These are phyloP conservation scores for Lanius collurio DNA, from an alignment of 2,113 vertebrate species.

Conservation along the genomic window DNA sequence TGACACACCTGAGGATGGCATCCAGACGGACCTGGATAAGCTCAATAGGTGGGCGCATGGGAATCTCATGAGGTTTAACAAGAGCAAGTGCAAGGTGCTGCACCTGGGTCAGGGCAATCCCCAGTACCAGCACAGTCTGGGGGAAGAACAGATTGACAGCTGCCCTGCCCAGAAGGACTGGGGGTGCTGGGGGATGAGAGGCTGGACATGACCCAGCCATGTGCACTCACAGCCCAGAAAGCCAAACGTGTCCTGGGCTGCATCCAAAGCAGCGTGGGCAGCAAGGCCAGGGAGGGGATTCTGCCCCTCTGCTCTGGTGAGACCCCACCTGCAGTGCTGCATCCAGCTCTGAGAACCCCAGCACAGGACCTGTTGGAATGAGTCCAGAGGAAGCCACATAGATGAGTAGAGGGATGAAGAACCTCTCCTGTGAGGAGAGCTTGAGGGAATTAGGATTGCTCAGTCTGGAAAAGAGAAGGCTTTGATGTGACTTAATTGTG, in stretches of 20 bases:
- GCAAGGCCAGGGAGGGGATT: neutral
- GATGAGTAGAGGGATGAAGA: neutral
- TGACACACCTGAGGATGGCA: neutral
- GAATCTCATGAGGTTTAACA: neutral
- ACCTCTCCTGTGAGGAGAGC: neutral
- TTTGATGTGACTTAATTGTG: neutral
- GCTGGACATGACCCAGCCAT: neutral
- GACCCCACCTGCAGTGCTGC: neutral
- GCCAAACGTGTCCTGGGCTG: neutral
- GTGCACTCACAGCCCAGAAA: neutral
- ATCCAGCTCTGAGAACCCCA: fast-evolving
- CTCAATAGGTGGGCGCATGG: fast-evolving
- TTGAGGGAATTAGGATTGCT: neutral
- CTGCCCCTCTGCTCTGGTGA: neutral
- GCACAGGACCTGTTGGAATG: fast-evolving
- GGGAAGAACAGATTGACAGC: neutral
- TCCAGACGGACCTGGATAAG: neutral
- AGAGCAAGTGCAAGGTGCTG: neutral
- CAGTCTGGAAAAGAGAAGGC: neutral
- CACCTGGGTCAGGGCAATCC: fast-evolving
- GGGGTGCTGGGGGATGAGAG: neutral
- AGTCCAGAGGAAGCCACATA: neutral
- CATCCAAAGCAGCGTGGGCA: neutral
- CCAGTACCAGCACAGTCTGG: fast-evolving
- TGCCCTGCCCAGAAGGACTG: neutral